These are phyloP conservation scores for Phaethon lepturus DNA, from an alignment of 2,113 vertebrate genomes.

Conservation along the genomic window DNA sequence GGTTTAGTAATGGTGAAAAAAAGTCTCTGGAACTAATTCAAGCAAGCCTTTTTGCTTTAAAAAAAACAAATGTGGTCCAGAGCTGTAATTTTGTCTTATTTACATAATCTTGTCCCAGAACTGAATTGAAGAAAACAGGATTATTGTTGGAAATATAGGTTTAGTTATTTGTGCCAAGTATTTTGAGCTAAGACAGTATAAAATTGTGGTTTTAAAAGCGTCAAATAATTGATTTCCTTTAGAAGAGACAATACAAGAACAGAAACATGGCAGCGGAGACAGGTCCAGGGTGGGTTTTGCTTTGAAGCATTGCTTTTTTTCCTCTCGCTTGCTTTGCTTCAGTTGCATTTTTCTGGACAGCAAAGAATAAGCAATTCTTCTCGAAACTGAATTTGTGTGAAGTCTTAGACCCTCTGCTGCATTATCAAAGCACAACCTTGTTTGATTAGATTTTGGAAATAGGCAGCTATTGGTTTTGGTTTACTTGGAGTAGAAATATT, in stretches of 20 bases:
- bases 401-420: neutral
- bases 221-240: neutral
- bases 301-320: neutral
- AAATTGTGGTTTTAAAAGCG: neutral
- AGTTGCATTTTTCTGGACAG: neutral
- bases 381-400: neutral
- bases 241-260: neutral
- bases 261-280: fast-evolving
- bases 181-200: neutral
- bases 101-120: neutral
- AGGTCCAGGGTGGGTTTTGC: neutral
- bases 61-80: fast-evolving
- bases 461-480: neutral
- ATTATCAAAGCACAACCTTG: neutral
- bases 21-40: neutral
- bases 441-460: neutral
- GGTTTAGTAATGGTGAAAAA: neutral
- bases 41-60: neutral
- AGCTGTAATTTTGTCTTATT: neutral
- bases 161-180: neutral
- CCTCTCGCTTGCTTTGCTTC: neutral
- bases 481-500: neutral
- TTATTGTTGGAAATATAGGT: neutral
- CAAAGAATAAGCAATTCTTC: neutral
- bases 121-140: neutral